Evolutionary conservation across 2,888 invertebrate species (phyloP), one percentile per base, ranked within the genome.

Genomic region (Tetranychus piercei): DNA sequence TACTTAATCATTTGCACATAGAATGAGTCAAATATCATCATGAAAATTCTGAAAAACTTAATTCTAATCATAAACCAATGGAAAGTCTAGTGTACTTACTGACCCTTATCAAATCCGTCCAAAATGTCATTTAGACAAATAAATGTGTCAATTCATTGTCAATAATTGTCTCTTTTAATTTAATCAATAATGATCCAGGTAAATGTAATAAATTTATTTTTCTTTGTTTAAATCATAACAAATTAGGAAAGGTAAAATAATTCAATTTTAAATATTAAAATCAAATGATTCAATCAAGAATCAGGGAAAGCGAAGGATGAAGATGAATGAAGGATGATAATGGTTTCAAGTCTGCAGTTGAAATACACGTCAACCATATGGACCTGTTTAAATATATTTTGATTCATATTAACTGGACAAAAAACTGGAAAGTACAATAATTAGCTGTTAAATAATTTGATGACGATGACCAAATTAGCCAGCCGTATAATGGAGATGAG

Each of bases 401-500:
- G 15, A 34, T 34, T 55, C 11, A 55, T 6, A 7, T 15, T 55
- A 15, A 55, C 15, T 55, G 15, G 11, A 55, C 15, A 55, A 55
- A 15, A 15, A 55, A 15, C 55, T 55, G 55, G 55, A 55, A 9
- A 55, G 34, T 55, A 15, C 15, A 55, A 15, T 55, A 55, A 15
- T 55, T 55, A 15, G 55, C 9, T 55, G 55, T 55, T 55, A 15
- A 15, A 15, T 55, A 55, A 34, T 34, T 34, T 34, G 34, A 34
- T 34, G 34, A 34, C 34, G 55, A 55, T 55, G 55, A 55, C 55
- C 55, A 55, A 55, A 55, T 55, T 15, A 55, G 15, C 55, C 55
- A 55, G 55, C 55, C 55, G 55, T 9, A 55, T 55, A 55, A 55
- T 55, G 55, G 55, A 20, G 69, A 69, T 67, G 69, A 69, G n/a